Percentiles rank a stretch among this genome's conserved stretches.
Evolutionary conservation across 2,797 vertebrate genomes (phyloP).

Genomic region (Crenichthys baileyi): DNA sequence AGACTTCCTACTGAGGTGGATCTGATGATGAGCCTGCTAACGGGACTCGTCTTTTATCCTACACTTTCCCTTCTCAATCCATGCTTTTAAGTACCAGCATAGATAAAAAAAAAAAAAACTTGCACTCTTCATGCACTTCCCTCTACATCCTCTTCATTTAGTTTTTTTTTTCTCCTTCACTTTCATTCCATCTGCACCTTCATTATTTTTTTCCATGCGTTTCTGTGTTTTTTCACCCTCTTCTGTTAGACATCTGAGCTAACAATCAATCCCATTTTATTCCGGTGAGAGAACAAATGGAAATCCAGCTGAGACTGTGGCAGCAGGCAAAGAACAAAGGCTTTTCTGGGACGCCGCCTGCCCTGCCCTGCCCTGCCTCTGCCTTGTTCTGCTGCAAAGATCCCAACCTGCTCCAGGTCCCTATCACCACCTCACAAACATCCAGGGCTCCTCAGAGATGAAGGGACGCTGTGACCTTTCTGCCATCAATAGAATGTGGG

Average conservation of each 20-base stretch:
- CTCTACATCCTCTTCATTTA: conserved; percentile 2
- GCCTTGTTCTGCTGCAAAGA: conserved; percentile 38
- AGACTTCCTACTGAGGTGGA: conserved; percentile 65
- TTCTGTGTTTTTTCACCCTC: conserved; percentile 42
- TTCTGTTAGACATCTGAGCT: conserved; percentile 73
- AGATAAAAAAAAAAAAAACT: conserved; percentile 17
- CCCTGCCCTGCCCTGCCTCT: conserved; percentile 18
- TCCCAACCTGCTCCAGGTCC: conserved; percentile 32
- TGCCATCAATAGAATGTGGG: conserved; percentile 17
- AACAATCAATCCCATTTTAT: conserved; percentile 83
- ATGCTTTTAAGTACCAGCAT: conserved; percentile 66
- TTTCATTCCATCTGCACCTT: conserved; percentile 51
- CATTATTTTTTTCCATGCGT: conserved; percentile 26
- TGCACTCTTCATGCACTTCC: conserved; percentile 26
- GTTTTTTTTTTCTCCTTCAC: conserved; percentile 8
- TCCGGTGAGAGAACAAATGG: conserved; percentile 74
- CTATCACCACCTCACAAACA: conserved; percentile 29
- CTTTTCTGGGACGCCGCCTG: conserved; percentile 45
- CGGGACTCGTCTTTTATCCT: conserved; percentile 55
- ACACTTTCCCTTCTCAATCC: conserved; percentile 42
- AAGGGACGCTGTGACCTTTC: conserved; percentile 15
- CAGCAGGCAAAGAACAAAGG: conserved; percentile 63
- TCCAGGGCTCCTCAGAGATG: conserved; percentile 11
- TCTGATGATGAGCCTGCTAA: conserved; percentile 60
- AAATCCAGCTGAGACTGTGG: conserved; percentile 74